Evolutionary conservation across 2,888 invertebrate species (phyloP), one percentile per base, ranked within the genome.

Genomic region (Chironomus riparius): DNA sequence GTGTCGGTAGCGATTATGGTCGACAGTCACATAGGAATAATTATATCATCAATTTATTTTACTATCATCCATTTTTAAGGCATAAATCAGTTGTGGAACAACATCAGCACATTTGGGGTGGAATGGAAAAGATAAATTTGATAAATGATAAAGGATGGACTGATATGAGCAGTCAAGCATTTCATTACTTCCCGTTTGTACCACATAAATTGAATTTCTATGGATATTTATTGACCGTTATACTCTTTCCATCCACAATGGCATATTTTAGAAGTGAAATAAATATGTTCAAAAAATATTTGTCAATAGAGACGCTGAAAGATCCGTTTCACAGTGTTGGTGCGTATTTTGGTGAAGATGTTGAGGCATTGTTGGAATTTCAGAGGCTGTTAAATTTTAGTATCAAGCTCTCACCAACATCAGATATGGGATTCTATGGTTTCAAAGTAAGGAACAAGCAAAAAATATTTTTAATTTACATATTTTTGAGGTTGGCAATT

Each of bases 21-120:
- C 38, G 18, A 22, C 61, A n/a, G 50, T 22, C 72, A 28, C 72
- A 72, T 47, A 61, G 50, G 47, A 50, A 72, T 72, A 72, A 61
- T 61, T 38, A 62, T 50, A 61, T 38, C 72, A 72, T 72, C 72
- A 72, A 72, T 72, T 72, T 71, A 56, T 71, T 56, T 56, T 50
- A 56, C 18, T 28, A 18, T 62, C 62, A 72, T 12, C 72, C 38
- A 38, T 61, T 62, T 62, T 13, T 15, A 62, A 38, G 21, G 47
- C 18, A 62, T 50, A 28, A 21, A 38, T 24, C 61, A 50, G 72
- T 13, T 10, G 15, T 21, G 21, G 5, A 21, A 65, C 13, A 22
- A 21, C 65, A 24, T 13, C 22, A 65, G 65, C 21, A 65, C 13
- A 21, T 15, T 21, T 56, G 15, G 28, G 61, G 61, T 15, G 4